Base-by-base conservation (phyloP, 2,888 invertebrate genomes). In the Drosophila cognata region DNA sequence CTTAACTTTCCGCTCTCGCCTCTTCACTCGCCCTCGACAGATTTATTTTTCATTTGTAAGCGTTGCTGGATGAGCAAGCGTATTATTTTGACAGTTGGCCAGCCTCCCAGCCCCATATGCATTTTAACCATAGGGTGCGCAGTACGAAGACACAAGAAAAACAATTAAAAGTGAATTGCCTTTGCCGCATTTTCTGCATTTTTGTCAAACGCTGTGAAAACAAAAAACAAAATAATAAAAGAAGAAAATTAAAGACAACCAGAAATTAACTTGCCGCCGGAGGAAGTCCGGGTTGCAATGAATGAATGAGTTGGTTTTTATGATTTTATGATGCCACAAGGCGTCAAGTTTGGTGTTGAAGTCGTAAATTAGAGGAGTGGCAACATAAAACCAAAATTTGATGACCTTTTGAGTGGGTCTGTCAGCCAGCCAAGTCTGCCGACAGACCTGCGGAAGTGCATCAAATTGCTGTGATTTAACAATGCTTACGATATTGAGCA, bases 81-180 rank as follows among this genome's bases (percentile, higher is more conserved):
- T 74, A 81, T 81, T 87, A 90, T 86, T 90, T 90, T 90, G 86
- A 89, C 90, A 86, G 90, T 79, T 86, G 89, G 64, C 31, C 57
- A 48, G 31, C 46, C 38, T 31, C 38, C 41, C 53, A 18, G 5
- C 28, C 3, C 31, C 48, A 31, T 50, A 66, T 61, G 41, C 60
- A 64, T 50, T 74, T 60, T 38, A 43, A 31, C 59, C 36, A 43
- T 21, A n/a, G 29, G 31, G 25, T 51, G 31, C 55, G 63, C 67
- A 67, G 56, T 74, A 61, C 33, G 25, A 46, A 66, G 56, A 59
- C 52, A 50, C 33, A 62, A 74, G 65, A 53, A 79, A 88, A 89
- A 84, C 89, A 86, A 86, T 89, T 90, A 90, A 85, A 89, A 81
- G 68, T 56, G 82, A 87, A 84, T 89, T 87, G 82, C 78, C 84